Percentiles rank a stretch among this genome's conserved stretches.
Evolutionary conservation across 2,113 vertebrate genomes (phyloP).

Genomic region (Psammodynastes pulverulentus): DNA sequence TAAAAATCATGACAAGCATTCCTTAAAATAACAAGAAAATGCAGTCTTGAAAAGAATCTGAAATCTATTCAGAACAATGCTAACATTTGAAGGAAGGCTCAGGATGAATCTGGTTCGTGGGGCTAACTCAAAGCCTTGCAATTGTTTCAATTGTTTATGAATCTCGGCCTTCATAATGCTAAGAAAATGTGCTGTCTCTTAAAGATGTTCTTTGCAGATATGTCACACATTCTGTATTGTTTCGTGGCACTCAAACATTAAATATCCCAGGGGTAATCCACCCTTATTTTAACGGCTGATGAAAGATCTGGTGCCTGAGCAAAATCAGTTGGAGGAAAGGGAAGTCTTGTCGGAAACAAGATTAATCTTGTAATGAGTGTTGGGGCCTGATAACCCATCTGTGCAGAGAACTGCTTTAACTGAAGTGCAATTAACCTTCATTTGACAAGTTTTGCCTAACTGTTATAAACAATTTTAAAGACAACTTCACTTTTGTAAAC

Average conservation of each 20-base stretch:
- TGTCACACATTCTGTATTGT: slow-evolving; percentile 68
- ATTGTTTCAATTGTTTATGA: slow-evolving; percentile 67
- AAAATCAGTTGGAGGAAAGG: slow-evolving; percentile 86
- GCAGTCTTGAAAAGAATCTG: neutral
- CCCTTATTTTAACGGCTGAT: slow-evolving; percentile 75
- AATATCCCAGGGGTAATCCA: slow-evolving; percentile 70
- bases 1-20: neutral
- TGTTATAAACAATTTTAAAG: slow-evolving; percentile 79
- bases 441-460: slow-evolving; percentile 76
- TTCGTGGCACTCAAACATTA: slow-evolving; percentile 58
- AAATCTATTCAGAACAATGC: neutral
- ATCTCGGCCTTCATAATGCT: slow-evolving; percentile 59
- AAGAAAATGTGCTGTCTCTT: slow-evolving; percentile 62
- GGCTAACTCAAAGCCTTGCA: slow-evolving; percentile 18
- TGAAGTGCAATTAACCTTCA: slow-evolving; percentile 82
- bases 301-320: slow-evolving; percentile 78
- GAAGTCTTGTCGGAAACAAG: slow-evolving; percentile 87
- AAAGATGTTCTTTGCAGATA: slow-evolving; percentile 78
- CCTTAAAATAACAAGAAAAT: neutral
- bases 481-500: slow-evolving; percentile 58
- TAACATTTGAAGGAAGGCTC: neutral
- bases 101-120: rapidly evolving
- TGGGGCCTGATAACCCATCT: slow-evolving; percentile 86
- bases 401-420: slow-evolving; percentile 77
- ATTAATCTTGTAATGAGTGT: slow-evolving; percentile 87